Percentiles rank a stretch among this genome's conserved stretches.
phyloP scores from a whole-genome alignment of 2,113 vertebrate species.

The Orcinus orca region DNA sequence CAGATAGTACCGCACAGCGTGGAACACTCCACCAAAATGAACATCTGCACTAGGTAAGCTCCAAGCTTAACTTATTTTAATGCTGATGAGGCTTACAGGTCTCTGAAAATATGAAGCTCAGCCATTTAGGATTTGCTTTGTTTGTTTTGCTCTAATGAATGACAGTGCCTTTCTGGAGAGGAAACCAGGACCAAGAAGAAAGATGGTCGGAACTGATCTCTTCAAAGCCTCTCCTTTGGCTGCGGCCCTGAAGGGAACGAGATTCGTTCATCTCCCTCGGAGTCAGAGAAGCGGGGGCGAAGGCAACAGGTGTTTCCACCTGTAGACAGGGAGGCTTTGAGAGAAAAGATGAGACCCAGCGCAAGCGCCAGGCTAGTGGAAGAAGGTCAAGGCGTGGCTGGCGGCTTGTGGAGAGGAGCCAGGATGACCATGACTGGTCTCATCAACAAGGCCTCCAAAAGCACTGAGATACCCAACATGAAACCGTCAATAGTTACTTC shows the following conservation, averaged over 20 bases:
- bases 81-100: slow-evolving; percentile 51
- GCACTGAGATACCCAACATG: neutral
- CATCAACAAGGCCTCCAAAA: neutral
- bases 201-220: neutral
- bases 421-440: neutral
- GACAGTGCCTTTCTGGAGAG: slow-evolving; percentile 65
- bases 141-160: slow-evolving; percentile 66
- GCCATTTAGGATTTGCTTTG: slow-evolving; percentile 57
- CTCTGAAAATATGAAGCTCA: slow-evolving; percentile 63
- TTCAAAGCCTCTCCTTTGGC: neutral
- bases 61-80: slow-evolving; percentile 65
- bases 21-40: neutral
- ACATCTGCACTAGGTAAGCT: neutral
- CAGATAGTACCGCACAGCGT: neutral
- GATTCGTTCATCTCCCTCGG: neutral
- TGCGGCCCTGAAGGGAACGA: neutral
- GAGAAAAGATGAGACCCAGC: neutral
- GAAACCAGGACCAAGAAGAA: neutral
- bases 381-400: neutral
- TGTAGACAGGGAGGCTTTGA: too few relatives aligned
- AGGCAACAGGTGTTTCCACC: neutral
- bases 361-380: rapidly evolving
- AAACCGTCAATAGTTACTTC: too few relatives aligned
- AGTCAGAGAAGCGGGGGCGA: neutral
- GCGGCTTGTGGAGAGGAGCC: neutral